Conservation (phyloP, 2,888 invertebrate species). For the Pandemis corylana region DNA sequence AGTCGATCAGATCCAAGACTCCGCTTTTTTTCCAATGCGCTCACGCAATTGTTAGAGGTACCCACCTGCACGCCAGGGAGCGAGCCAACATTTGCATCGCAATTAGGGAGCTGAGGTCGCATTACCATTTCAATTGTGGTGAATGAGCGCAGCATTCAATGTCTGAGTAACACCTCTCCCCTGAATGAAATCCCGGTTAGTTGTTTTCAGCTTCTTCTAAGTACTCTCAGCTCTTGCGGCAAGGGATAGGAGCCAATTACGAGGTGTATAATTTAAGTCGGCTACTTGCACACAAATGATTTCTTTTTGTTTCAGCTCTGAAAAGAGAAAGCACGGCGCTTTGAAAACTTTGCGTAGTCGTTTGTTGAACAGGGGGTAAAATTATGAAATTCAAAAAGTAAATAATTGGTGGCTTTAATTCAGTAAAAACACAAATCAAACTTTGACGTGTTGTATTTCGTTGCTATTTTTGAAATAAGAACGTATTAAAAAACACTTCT, state of each 20-base stretch:
- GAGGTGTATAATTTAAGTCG: slow-evolving; percentile 41
- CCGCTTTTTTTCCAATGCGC: neutral
- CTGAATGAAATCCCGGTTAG: slow-evolving; percentile 58
- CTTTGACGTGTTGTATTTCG: neutral
- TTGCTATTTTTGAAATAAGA: neutral
- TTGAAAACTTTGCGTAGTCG: slow-evolving; percentile 19
- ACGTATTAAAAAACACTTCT: neutral
- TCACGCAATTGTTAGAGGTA: slow-evolving; percentile 23
- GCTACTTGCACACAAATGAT: slow-evolving; percentile 41
- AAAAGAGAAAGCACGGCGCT: neutral
- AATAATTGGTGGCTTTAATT: neutral
- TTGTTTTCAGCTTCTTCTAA: slow-evolving; percentile 59
- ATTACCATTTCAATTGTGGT: slow-evolving; percentile 80
- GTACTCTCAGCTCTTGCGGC: slow-evolving; percentile 47
- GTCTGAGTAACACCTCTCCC: slow-evolving; percentile 56
- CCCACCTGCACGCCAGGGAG: slow-evolving; percentile 44
- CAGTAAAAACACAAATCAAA: slow-evolving; percentile 2
- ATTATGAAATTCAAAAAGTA: slow-evolving; percentile 7
- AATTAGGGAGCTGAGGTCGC: slow-evolving; percentile 68
- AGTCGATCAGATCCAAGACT: neutral
- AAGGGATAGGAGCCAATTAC: slow-evolving; percentile 55
- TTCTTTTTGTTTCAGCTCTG: slow-evolving; percentile 22
- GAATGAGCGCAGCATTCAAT: slow-evolving; percentile 60
- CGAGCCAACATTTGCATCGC: slow-evolving; percentile 70
- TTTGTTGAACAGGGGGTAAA: slow-evolving; percentile 19